Evolutionary conservation across 1,140 invertebrate species (phyloP).

Genomic region (Leucophenga varia): DNA sequence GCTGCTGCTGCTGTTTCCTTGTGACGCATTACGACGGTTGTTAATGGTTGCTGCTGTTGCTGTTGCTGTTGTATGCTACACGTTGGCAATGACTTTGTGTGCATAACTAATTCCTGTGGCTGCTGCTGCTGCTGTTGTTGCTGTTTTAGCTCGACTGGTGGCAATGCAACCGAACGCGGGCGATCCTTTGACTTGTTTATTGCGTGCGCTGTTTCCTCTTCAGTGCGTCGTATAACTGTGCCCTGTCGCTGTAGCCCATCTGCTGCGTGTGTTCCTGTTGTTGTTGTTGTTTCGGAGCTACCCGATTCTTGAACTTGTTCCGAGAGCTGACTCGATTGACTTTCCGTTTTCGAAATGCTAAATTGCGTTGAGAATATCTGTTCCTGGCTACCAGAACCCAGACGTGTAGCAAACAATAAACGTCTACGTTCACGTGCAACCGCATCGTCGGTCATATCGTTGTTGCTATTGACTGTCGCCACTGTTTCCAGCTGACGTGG

Average conservation of each 20-base stretch:
- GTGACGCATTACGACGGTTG: neutral
- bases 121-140: neutral
- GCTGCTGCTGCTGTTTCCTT: neutral
- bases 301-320: conserved; percentile 45
- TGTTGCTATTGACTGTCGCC: conserved; percentile 35
- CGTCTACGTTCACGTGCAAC: conserved; percentile 49
- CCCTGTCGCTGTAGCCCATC: conserved; percentile 42
- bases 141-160: too few species aligned
- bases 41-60: conserved; percentile 1
- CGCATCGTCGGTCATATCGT: conserved; percentile 26
- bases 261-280: conserved; percentile 15
- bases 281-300: conserved; percentile 21
- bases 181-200: too few species aligned
- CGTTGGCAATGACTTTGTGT: too few species aligned
- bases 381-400: conserved; percentile 57
- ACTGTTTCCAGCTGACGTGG: conserved; percentile 30
- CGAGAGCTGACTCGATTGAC: conserved; percentile 57
- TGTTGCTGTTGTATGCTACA: neutral
- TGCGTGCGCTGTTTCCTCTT: conserved; percentile 10
- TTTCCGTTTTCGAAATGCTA: conserved; percentile 58
- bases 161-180: too few species aligned
- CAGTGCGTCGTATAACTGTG: conserved; percentile 38
- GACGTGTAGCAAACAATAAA: conserved; percentile 55
- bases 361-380: conserved; percentile 57
- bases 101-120: neutral